Evolutionary conservation across 1,140 invertebrate genomes (phyloP), one percentile per base, ranked within the genome.

Genomic region (Aleiodes sp.): DNA sequence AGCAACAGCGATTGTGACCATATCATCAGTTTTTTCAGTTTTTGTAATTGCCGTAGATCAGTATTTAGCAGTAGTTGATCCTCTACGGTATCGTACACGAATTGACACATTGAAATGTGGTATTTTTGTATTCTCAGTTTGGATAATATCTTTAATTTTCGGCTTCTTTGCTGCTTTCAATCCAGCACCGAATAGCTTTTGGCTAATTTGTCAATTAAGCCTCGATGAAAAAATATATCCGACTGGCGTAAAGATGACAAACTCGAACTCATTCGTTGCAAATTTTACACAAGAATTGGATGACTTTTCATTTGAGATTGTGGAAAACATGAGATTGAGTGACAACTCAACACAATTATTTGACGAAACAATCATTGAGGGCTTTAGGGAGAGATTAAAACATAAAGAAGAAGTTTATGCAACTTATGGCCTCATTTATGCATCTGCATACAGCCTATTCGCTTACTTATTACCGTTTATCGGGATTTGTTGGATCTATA

Each of bases 61-160:
- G 76, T 96, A 95, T 82, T 92, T 93, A 71, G 95, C 94, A 0
- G 94, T 97, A 29, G 93, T 94, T 4, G 93, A 94, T 80, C 94
- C 94, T 0, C 86, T 96, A 21, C 90, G 93, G n/a, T 96, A 96
- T 80, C 92, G 93, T 70, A 90, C 90, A 12, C 89, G 91, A 29
- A 88, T 96, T 67, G 90, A 94, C 75, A 91, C 93, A 74, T 84
- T 90, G 8, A 90, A 91, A 43, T 92, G 92, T 0, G 90, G 88
- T 1, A 80, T 92, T 0, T 86, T 95, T 9, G 93, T 96, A 62
- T 85, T 89, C 7, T 82, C 87, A 10, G 88, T 89, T 8, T 92
- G 94, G 94, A 72, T 89, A 6, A 80, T 91, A 0, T 89, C 92
- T 0, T 82, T 87, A 1, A 64, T 87, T 0, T 90, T 92, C 31